Evolutionary conservation across 2,888 invertebrate genomes (phyloP).

Genomic region (Syrphus vitripennis): DNA sequence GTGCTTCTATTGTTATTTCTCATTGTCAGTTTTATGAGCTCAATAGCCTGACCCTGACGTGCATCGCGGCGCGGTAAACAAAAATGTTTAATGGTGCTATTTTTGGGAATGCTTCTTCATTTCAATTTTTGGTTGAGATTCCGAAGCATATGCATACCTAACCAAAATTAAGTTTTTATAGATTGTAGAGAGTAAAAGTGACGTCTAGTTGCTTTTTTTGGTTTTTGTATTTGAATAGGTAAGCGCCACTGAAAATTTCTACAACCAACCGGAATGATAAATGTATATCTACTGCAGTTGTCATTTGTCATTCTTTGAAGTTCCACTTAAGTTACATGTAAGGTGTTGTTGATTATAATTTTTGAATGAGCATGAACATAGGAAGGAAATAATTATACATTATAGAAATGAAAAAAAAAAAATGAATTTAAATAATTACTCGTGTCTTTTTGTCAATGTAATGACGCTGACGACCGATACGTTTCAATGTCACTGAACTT

Average conservation of each 20-base stretch:
- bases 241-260: not conserved
- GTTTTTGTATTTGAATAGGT: not conserved
- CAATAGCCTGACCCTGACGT: not conserved
- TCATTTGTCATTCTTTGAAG: constrained; percentile 36
- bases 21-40: not conserved
- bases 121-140: not conserved
- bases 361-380: constrained; percentile 4
- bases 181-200: constrained; percentile 48
- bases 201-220: not conserved
- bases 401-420: not conserved
- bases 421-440: not conserved
- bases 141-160: not conserved
- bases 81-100: not conserved
- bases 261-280: not conserved
- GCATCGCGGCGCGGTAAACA: not conserved
- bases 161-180: not conserved
- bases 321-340: constrained; percentile 14
- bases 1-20: not conserved
- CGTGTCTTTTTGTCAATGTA: constrained; percentile 26
- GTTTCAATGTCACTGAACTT: constrained; percentile 35
- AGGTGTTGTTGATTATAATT: constrained; percentile 30
- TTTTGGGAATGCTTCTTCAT: constrained; percentile 38
- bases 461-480: constrained; percentile 20
- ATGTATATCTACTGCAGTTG: not conserved
- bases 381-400: constrained; percentile 9